Evolutionary conservation across 1,140 invertebrate genomes (phyloP), one percentile per base, ranked within the genome.

Genomic region (Palaemon carinicauda): DNA sequence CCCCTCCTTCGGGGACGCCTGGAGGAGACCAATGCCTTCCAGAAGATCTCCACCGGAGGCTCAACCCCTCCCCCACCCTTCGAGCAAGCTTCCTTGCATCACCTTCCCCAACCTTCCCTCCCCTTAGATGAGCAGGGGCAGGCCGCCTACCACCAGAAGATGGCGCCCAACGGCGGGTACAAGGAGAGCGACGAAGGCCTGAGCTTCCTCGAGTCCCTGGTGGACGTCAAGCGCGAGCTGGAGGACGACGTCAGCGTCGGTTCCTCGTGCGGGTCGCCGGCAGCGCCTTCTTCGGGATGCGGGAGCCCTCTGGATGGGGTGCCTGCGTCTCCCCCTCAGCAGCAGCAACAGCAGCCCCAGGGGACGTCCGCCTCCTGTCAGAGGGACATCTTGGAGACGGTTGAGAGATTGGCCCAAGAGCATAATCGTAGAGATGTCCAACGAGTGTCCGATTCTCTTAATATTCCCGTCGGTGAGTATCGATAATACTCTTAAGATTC

Each of bases 141-240:
- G 41, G 41, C 41, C 41, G 7, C 41, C 0, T 41, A 9, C 41
- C 41, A 3, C 41, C 41, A 41, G 41, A 41, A 41, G 12, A 1
- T 41, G 41, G 7, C 41, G 7, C 41, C 41, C 41, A 41, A 12
- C 41, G 41, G 41, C 41, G 41, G 41, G 7, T 41, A 41, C 41
- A 41, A 41, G 41, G 41, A 41, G 3, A 82, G 24, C n/a, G 93
- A 94, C 41, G 94, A 95, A 88, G 94, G 95, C 89, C 96, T 97
- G 88, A 96, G 96, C 90, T 95, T 96, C 17, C 95, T 97, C 15
- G 93, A 97, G 24, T 96, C 94, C 82, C 92, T 97, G 90, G 96
- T 96, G 89, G 96, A 97, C 91, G 95, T 97, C 52, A 94, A 96
- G 89, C 95, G 95, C 90, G 96, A 96, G 3, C 97, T 96, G 91